Evolutionary conservation across 37 sponge, comb jelly and placozoan genomes (phyloP), one percentile per base, ranked within the genome.

Genomic region (Chondrosia reniformis): DNA sequence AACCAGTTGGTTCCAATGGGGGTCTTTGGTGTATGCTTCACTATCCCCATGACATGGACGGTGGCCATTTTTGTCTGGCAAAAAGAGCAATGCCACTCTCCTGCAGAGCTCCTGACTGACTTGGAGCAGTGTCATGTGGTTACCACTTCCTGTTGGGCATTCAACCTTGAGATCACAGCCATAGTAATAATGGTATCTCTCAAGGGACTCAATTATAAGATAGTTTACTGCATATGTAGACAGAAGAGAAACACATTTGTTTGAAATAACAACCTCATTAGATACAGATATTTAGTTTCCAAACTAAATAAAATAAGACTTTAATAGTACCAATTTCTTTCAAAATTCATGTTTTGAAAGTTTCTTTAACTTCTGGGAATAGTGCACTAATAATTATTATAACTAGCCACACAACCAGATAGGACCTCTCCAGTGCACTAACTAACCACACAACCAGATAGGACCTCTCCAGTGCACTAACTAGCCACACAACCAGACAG

Each of bases 21-120:
- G 97, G 83, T 96, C 94, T 41, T 55, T 21, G 67, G 79, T 45
- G 45, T 96, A 96, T 30, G 67, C 86, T 36, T 67, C 72, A 64
- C 80, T 79, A 37, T 89, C 91, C 0, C 97, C 94, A 62, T 96
- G 97, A 63, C 97, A 96, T 0, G 97, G 94, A 34, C 93, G 93
- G 59, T 63, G 79, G 57, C 87, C 87, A 36, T 86, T 67, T 61
- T 87, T 71, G 36, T 86, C 90, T 15, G 96, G 82, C 32, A 84
- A 46, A 78, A 95, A 95, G 32, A 92, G 43, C 28, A 6, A 46
- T n/a, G 74, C 41, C 24, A 89, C 46, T 0, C 97, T 67, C 0
- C 56, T 84, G 41, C 88, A 89, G 19, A 95, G 80, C 64, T 95
- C 89, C 46, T 86, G 78, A 34, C 86, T 82, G 63, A 90, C 97